A percentile compares a stretch with the other conserved stretches of the same genome.
Conservation (phyloP, 2,797 vertebrate species). For the Intellagama lesueurii region DNA sequence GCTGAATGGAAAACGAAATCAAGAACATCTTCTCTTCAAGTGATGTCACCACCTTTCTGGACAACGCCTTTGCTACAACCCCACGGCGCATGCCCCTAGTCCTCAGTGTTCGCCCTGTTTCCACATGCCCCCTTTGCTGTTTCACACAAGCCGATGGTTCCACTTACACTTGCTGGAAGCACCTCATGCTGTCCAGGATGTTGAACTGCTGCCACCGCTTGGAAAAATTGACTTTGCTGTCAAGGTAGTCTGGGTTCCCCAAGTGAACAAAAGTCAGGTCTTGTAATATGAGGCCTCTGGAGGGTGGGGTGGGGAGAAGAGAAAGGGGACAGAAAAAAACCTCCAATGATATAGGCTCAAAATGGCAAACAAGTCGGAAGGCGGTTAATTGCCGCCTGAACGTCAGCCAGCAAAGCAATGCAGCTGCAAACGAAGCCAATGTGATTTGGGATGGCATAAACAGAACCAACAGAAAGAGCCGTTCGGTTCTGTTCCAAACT, state of each 20-base stretch:
- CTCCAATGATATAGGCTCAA: background rate
- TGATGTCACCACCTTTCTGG: no score
- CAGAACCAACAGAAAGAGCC: background rate
- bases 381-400: no score
- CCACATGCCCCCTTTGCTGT: background rate
- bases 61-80: no score
- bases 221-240: constrained; percentile 97
- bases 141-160: fast-evolving
- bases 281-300: constrained; percentile 95
- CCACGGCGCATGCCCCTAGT: no score
- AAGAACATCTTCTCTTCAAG: no score
- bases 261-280: constrained; percentile 98
- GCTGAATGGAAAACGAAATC: no score
- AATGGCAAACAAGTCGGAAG: background rate
- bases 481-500: background rate
- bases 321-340: background rate
- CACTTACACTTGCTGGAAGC: constrained; percentile 98
- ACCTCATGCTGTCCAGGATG: constrained; percentile 98
- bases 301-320: constrained; percentile 15
- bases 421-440: background rate
- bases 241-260: constrained; percentile 96
- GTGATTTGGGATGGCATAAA: background rate
- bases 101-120: no score
- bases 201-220: constrained; percentile 99
- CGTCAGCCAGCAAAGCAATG: background rate